Evolutionary conservation across 92 coral and sea anemone genomes (phyloP).

Genomic region (Hydrozoanthus gracilis): DNA sequence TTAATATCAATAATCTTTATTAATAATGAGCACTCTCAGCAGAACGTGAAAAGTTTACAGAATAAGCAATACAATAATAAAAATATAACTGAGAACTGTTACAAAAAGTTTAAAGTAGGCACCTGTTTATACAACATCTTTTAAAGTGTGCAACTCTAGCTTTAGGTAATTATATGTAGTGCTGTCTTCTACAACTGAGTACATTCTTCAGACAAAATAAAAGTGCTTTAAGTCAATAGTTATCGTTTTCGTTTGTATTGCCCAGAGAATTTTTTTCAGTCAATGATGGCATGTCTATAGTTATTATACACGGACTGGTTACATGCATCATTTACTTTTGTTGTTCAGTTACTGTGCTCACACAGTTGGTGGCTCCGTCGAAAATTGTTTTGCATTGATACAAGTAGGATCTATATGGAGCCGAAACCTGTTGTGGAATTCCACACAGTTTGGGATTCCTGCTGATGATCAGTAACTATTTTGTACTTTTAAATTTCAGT

Average conservation of each 20-base stretch:
- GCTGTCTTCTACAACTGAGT: neutral
- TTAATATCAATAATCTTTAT: constrained; percentile 3
- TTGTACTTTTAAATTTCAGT: constrained; percentile 1
- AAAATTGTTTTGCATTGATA: constrained; percentile 1
- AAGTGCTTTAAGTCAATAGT: neutral
- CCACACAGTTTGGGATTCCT: too few relatives aligned
- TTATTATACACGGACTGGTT: neutral
- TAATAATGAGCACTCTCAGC: constrained; percentile 14
- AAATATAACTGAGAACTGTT: constrained; percentile 12
- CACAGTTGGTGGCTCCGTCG: constrained; percentile 12
- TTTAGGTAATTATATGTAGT: neutral
- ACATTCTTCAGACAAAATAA: neutral
- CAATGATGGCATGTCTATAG: neutral
- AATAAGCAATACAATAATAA: constrained; percentile 10
- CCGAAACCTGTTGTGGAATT: too few relatives aligned
- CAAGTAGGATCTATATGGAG: constrained; percentile 8
- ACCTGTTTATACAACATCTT: constrained; percentile 1
- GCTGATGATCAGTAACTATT: neutral
- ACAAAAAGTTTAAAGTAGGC: constrained; percentile 8
- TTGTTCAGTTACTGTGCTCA: neutral
- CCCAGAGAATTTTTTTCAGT: constrained; percentile 4
- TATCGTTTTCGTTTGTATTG: neutral
- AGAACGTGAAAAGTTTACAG: constrained; percentile 7
- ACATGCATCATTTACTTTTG: constrained; percentile 6
- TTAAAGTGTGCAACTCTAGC: neutral